Base-by-base conservation (phyloP, 2,797 vertebrate genomes). In the Rhabdophis nuchalis region DNA sequence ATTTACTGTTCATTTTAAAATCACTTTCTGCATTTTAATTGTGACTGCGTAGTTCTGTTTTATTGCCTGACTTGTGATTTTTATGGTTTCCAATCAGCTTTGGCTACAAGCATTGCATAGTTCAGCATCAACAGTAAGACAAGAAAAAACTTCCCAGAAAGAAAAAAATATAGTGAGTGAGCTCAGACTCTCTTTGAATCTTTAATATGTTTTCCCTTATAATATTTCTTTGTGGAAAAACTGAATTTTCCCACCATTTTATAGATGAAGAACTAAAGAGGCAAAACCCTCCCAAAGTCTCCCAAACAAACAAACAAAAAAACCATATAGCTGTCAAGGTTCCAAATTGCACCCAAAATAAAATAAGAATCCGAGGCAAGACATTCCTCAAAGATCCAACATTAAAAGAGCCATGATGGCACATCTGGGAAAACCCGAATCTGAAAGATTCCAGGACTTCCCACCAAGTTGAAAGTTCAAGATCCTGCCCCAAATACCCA, bases 81-180 rank as follows among this genome's bases (percentile, higher is more conserved):
- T 82, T 82, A 82, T 82, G 20, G 72, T 82, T 82, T 82, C 36
- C 36, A 46, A 82, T 82, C 72, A 46, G 77, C 23, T 82, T 82
- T 82, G 20, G 77, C 41, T 82, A 25, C 41, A 82, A 82, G 77
- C 77, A 25, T 46, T 46, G 77, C 41, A 82, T 46, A 82, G 77
- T 82, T 82, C 41, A 82, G 77, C 25, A 41, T 90, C 95, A 72
- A 86, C 93, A 91, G 92, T 87, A 94, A 96, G 95, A 90, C 20
- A 82, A 36, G n/a, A 87, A 95, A 94, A 92, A 90, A 68, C 41
- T 94, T 95, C 72, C 88, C 64, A 85, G 91, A 52, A 86, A 93
- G 94, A 29, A 87, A 93, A 93, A 86, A 88, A 88, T 58, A 53
- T 52, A 82, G 90, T 91, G 93, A 91, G 92, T 91, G 93, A 92